Conservation (phyloP, 53 echinoderm and acorn worm species). For the Luidia sarsii region DNA sequence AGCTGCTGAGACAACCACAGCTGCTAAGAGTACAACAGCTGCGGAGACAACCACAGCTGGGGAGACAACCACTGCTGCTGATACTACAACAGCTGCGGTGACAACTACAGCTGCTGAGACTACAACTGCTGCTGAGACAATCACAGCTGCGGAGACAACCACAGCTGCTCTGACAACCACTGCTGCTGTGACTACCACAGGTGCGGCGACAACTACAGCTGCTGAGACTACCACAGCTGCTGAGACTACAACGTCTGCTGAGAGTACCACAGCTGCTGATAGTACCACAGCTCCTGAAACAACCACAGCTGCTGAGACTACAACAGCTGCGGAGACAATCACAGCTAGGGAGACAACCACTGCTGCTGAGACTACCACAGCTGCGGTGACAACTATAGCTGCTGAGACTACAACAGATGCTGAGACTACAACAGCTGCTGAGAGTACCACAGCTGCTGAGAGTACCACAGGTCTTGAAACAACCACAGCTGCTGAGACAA, state of each 20-base stretch:
- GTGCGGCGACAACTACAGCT: background rate
- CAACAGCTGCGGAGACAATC: too few species aligned
- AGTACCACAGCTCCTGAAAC: background rate
- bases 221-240: background rate
- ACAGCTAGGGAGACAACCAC: background rate
- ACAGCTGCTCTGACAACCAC: background rate
- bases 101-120: background rate
- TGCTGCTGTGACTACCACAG: background rate
- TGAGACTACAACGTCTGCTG: background rate
- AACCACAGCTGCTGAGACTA: background rate
- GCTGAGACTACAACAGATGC: background rate
- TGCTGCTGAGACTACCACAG: background rate
- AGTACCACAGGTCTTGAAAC: too few species aligned
- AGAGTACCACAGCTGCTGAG: too few species aligned
- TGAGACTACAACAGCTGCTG: background rate
- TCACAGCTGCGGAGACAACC: background rate
- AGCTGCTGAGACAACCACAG: slow-evolving; percentile 1
- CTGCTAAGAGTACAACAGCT: background rate
- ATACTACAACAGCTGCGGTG: background rate
- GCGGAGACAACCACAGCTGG: background rate
- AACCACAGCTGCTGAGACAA: background rate
- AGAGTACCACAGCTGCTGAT: background rate
- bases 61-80: background rate
- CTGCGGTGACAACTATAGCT: background rate
- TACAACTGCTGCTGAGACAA: background rate